Percentiles rank a stretch among this genome's conserved stretches.
Conservation (phyloP, 2,888 invertebrate species). For the Catonia carolina region DNA sequence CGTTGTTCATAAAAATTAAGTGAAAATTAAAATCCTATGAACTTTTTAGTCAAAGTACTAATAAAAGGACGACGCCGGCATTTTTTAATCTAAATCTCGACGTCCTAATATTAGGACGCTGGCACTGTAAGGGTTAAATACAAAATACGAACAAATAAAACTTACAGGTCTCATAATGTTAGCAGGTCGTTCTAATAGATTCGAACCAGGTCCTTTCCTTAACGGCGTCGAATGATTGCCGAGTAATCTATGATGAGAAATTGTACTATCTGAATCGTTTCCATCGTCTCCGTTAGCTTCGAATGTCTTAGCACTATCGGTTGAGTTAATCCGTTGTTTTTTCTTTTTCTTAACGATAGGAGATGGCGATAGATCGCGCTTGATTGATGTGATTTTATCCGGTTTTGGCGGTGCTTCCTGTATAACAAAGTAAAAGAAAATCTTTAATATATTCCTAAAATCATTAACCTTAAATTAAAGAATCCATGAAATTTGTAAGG, state of each 20-base stretch:
- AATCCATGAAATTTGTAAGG: too few relatives aligned
- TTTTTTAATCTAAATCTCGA: too few relatives aligned
- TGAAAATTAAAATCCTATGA: too few relatives aligned
- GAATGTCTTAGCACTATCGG: neutral
- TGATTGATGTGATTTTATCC: neutral
- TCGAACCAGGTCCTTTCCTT: conserved; percentile 47
- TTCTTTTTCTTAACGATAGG: neutral
- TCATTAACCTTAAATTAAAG: too few relatives aligned
- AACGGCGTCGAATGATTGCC: conserved; percentile 5
- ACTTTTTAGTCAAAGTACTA: too few relatives aligned
- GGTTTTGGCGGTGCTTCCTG: neutral
- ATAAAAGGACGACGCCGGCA: too few relatives aligned
- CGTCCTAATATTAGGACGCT: too few relatives aligned
- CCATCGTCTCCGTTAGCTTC: conserved; percentile 2
- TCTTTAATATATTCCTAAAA: too few relatives aligned
- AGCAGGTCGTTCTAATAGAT: conserved; percentile 59
- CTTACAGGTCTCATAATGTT: conserved; percentile 63
- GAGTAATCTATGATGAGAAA: neutral
- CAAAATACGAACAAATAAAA: too few relatives aligned
- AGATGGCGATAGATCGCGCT: neutral
- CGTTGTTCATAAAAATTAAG: too few relatives aligned
- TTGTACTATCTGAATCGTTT: neutral
- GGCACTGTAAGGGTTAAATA: too few relatives aligned
- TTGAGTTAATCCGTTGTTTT: neutral
- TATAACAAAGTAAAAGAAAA: too few relatives aligned